These are phyloP conservation scores for Synaphobranchus kaupii DNA, from an alignment of 2,797 vertebrate genomes.

Conservation along the genomic window DNA sequence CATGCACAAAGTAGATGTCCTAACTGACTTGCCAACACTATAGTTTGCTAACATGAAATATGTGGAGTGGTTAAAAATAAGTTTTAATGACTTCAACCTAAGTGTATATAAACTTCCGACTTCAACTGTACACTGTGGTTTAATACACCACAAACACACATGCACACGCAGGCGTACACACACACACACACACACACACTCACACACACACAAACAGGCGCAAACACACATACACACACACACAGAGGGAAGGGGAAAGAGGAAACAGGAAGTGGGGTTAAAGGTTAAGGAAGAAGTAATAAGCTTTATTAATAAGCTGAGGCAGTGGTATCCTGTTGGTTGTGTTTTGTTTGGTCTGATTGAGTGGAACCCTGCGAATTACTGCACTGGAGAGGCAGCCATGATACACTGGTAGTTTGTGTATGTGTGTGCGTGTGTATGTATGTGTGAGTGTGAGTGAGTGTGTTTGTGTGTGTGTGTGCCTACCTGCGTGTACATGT, in stretches of 20 bases:
- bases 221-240: background rate
- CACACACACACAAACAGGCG: too few relatives aligned
- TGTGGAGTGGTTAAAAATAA: too few relatives aligned
- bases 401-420: constrained; percentile 48
- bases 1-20: too few relatives aligned
- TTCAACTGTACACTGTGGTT: background rate
- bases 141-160: background rate
- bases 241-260: constrained; percentile 32
- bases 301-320: constrained; percentile 43
- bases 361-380: constrained; percentile 50
- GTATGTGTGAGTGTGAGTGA: background rate
- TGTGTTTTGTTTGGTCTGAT: background rate
- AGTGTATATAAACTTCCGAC: too few relatives aligned
- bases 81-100: too few relatives aligned
- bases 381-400: constrained; percentile 52
- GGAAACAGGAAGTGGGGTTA: constrained; percentile 65
- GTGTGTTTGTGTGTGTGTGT: background rate
- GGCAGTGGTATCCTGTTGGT: background rate
- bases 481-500: too few relatives aligned
- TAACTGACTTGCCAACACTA: too few relatives aligned
- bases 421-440: background rate
- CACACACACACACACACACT: too few relatives aligned
- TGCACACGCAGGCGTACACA: background rate
- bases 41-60: too few relatives aligned
- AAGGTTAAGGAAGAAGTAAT: constrained; percentile 42